phyloP scores from a whole-genome alignment of 2,888 invertebrate species.

The Eupithecia subumbrata region DNA sequence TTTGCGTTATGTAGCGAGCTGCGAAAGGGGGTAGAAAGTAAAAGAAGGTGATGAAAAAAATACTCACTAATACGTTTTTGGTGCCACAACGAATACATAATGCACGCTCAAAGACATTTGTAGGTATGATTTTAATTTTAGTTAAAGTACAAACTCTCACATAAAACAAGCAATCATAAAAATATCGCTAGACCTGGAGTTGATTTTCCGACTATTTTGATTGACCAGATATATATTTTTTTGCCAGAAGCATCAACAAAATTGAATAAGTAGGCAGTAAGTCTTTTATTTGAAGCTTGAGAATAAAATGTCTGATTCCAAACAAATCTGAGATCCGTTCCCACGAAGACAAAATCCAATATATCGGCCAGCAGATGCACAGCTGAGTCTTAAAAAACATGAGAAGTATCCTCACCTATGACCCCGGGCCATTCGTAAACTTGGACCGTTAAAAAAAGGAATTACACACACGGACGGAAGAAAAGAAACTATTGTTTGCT shows the following conservation, averaged over 20 bases:
- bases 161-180: not conserved
- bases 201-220: not conserved
- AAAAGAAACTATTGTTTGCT: conserved; percentile 74
- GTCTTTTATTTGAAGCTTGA: not conserved
- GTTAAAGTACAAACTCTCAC: not conserved
- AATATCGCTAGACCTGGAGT: not conserved
- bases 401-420: conserved; percentile 81
- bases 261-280: not conserved
- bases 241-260: not conserved
- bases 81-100: not conserved
- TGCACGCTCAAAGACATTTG: not conserved
- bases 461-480: conserved; percentile 58
- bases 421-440: conserved; percentile 72
- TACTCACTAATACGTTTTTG: not conserved
- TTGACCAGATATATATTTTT: not conserved
- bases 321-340: conserved; percentile 10
- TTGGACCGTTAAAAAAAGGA: conserved; percentile 76
- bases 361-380: conserved; percentile 70
- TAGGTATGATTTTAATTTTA: not conserved
- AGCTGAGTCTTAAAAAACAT: conserved; percentile 71
- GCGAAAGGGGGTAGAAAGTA: not conserved
- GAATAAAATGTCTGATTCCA: conserved; percentile 1
- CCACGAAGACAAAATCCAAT: conserved; percentile 35
- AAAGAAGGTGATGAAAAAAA: not conserved
- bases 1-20: not conserved